These are phyloP conservation scores for Chironomus striatipennis DNA, from an alignment of 1,140 invertebrate genomes.

Conservation along the genomic window DNA sequence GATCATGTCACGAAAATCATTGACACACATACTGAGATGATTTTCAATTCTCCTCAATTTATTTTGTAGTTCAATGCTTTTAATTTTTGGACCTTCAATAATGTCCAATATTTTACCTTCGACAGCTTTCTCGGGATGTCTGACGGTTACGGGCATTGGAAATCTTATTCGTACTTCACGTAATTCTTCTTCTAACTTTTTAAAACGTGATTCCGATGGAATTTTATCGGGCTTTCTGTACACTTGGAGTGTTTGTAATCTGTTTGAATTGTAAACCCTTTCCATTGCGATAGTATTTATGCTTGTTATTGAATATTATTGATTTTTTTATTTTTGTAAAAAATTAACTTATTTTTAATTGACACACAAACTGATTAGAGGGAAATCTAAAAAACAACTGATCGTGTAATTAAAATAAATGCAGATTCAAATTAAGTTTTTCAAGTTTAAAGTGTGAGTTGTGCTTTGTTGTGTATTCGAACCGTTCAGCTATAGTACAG, in stretches of 20 bases:
- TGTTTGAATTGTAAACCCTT: no score
- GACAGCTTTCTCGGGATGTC: not conserved
- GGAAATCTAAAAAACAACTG: no score
- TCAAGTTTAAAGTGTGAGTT: no score
- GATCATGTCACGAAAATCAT: not conserved
- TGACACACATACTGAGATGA: not conserved
- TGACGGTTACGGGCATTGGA: not conserved
- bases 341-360: no score
- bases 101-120: not conserved
- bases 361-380: no score
- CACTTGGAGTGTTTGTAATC: not conserved
- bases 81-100: not conserved
- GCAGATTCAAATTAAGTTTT: no score
- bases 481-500: no score
- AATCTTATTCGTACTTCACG: not conserved
- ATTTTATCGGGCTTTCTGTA: not conserved
- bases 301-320: no score
- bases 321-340: no score
- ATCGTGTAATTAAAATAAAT: no score
- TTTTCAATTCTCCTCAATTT: slow-evolving; percentile 5
- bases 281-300: no score
- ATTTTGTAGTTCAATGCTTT: slow-evolving; percentile 13
- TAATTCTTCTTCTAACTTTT: not conserved
- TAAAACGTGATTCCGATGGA: not conserved
- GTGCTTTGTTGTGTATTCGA: no score